These are phyloP conservation scores for Embidobia sp. DNA, from an alignment of 2,888 invertebrate genomes.

Conservation along the genomic window DNA sequence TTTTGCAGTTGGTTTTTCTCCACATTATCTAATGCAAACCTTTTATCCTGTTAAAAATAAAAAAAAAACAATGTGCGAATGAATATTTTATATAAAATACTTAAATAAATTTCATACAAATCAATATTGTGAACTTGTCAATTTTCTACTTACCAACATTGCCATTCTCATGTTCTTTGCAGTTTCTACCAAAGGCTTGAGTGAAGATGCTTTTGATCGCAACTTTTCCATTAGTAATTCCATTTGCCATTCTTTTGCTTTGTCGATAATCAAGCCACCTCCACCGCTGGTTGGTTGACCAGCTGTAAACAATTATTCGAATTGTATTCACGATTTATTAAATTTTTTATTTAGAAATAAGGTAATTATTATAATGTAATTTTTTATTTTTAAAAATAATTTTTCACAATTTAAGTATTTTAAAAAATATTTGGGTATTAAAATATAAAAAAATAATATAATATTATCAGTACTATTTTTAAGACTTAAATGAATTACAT, in stretches of 20 bases:
- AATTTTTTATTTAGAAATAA: no score
- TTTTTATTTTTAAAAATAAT: no score
- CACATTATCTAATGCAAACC: slow-evolving; percentile 92
- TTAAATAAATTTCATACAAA: background rate
- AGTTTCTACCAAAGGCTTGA: slow-evolving; percentile 91
- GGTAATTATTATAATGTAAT: no score
- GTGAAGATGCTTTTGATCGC: slow-evolving; percentile 90
- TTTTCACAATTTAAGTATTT: no score
- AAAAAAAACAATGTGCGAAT: background rate
- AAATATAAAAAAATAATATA: no score
- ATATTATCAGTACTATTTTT: no score
- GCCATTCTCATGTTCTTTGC: slow-evolving; percentile 94
- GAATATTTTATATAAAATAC: background rate
- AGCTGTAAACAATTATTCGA: slow-evolving; percentile 65
- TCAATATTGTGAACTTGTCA: no score
- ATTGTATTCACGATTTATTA: no score
- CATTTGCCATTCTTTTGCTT: slow-evolving; percentile 89
- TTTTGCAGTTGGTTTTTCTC: slow-evolving; percentile 94
- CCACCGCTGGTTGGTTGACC: slow-evolving; percentile 71
- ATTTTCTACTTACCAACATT: slow-evolving; percentile 85
- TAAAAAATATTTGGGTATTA: no score
- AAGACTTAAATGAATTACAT: no score
- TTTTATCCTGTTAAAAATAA: slow-evolving; percentile 87
- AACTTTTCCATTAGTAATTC: slow-evolving; percentile 96
- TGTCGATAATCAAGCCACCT: slow-evolving; percentile 81